A percentile compares a stretch with the other conserved stretches of the same genome.
Evolutionary conservation across 2,797 vertebrate genomes (phyloP).

Genomic region (Nyctalus aviator): DNA sequence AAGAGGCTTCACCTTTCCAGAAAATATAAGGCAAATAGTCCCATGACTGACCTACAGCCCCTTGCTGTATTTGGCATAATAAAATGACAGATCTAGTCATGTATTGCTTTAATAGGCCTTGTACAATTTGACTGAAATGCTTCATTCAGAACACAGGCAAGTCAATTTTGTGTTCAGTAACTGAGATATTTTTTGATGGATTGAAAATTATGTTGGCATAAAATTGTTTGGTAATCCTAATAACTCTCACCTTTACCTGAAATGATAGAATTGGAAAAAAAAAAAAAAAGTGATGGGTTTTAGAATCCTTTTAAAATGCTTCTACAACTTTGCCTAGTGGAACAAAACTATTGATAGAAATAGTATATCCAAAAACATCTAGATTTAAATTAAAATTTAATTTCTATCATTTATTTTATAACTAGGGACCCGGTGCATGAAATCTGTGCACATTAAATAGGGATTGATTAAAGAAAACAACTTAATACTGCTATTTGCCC

Average conservation of each 20-base stretch:
- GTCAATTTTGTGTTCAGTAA: slow-evolving; percentile 65
- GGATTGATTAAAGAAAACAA: no score
- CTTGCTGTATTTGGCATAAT: slow-evolving; percentile 73
- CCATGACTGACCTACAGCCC: slow-evolving; percentile 77
- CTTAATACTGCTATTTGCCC: no score
- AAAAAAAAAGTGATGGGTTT: background rate
- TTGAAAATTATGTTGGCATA: slow-evolving; percentile 73
- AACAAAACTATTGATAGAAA: slow-evolving; percentile 55
- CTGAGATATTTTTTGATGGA: background rate
- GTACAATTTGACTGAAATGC: slow-evolving; percentile 62
- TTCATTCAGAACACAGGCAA: background rate
- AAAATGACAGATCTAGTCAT: slow-evolving; percentile 74
- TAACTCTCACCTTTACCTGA: slow-evolving; percentile 29
- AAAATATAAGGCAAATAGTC: slow-evolving; percentile 85
- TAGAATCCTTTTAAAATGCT: slow-evolving; percentile 52
- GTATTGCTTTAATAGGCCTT: slow-evolving; percentile 63
- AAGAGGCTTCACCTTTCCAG: slow-evolving; percentile 84
- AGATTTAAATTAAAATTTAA: background rate
- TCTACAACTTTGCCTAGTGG: background rate
- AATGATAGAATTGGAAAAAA: slow-evolving; percentile 53
- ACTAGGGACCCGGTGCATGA: background rate
- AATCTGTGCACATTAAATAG: no score
- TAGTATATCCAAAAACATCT: slow-evolving; percentile 11
- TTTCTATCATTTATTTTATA: slow-evolving; percentile 66
- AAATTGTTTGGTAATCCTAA: slow-evolving; percentile 44